Conservation (phyloP, 2,797 vertebrate species). For the Valencia hispanica region DNA sequence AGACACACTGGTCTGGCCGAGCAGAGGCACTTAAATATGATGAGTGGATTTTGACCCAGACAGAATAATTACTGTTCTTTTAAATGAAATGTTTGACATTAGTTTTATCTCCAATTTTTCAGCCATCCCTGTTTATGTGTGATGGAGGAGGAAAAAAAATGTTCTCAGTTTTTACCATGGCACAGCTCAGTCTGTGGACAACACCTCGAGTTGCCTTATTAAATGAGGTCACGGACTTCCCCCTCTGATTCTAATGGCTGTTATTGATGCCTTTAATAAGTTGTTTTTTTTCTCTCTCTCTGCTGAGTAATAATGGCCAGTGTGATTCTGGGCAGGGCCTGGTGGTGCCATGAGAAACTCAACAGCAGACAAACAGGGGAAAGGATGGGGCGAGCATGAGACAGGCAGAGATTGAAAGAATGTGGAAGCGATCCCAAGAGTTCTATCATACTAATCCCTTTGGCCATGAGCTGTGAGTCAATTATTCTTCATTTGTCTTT, state of each 20-base stretch:
- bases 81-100: slow-evolving; percentile 39
- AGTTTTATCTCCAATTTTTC: slow-evolving; percentile 26
- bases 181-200: slow-evolving; percentile 34
- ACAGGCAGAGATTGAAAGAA: slow-evolving; percentile 59
- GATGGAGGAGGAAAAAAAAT: background rate
- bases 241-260: slow-evolving; percentile 64
- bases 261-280: slow-evolving; percentile 78
- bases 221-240: slow-evolving; percentile 69
- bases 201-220: slow-evolving; percentile 47
- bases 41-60: slow-evolving; percentile 46
- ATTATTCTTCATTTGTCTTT: slow-evolving; percentile 84
- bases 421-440: slow-evolving; percentile 67
- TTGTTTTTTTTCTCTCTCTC: slow-evolving; percentile 39
- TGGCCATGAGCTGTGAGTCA: slow-evolving; percentile 76
- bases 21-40: slow-evolving; percentile 51
- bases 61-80: slow-evolving; percentile 27
- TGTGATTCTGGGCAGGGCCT: slow-evolving; percentile 33
- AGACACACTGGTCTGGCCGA: slow-evolving; percentile 42
- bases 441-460: slow-evolving; percentile 78
- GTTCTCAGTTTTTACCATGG: slow-evolving; percentile 27
- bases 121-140: slow-evolving; percentile 16
- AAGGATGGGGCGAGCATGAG: slow-evolving; percentile 52
- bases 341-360: slow-evolving; percentile 26
- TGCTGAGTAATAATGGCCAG: slow-evolving; percentile 56
- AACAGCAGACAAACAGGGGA: slow-evolving; percentile 38